Base-by-base conservation (phyloP, 2,888 invertebrate species). In the Noctua comes region DNA sequence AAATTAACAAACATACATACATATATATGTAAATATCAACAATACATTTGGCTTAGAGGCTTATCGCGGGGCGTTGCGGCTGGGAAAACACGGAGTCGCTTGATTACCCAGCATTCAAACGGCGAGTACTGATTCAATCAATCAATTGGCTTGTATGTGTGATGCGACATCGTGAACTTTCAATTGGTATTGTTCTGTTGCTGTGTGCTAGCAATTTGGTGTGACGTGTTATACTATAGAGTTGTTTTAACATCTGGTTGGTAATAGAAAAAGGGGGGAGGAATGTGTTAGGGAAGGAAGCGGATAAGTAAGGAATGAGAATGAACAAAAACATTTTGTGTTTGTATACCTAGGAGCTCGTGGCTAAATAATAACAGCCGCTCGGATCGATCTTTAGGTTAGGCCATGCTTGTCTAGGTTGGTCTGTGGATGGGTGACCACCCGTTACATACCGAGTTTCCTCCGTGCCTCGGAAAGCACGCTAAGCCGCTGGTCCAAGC, bases 11-110 rank as follows among this genome's bases (percentile, higher is more conserved):
- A 76, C 31, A 24, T 21, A 46, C 40, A 40, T 43, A 13, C 13
- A 75, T 69, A 90, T 27, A 36, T 64, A 90, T 89, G 87, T 88
- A 88, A 24, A 54, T 54, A 87, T 73, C 82, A 86, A 89, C 90
- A 90, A 89, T 88, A 87, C 83, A 86, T 86, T 64, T 88, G 89
- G 88, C 87, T 90, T 84, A 88, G 73, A 68, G 88, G 92, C 89
- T 93, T 92, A 92, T 91, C 90, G 87, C 72, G 82, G 82, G 85
- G 81, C 85, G 88, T 80, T 83, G 88, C 88, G 93, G 88, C 94
- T 95, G 95, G 92, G 94, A 95, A 94, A 95, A 95, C 94, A 95
- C 88, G 89, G 88, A 83, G 88, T 85, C 90, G 91, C 88, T 92
- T 94, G 94, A 95, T 95, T 95, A 94, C 89, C 88, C 88, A 90